Evolutionary conservation across 2,113 vertebrate species (phyloP), one percentile per base, ranked within the genome.

Genomic region (Cynoglossus semilaevis): DNA sequence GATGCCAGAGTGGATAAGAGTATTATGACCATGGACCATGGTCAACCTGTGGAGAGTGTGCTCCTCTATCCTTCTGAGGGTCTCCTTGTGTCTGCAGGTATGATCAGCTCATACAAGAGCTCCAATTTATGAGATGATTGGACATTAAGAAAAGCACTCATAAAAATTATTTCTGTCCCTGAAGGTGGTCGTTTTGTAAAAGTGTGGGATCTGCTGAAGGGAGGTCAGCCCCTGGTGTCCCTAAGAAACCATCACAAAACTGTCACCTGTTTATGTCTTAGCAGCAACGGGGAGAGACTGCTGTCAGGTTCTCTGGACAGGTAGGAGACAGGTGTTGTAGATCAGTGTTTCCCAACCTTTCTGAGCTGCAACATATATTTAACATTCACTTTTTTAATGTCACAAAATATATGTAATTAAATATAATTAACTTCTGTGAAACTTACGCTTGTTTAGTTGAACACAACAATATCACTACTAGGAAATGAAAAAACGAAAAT

Each of bases 221-320:
- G 96, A 0, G 97, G 97, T 34, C 96, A 98, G 18, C 87, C 94
- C 38, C 84, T 99, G 1, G 94, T 95, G 48, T 98, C 95, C 34
- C 85, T 99, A 81, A 98, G 89, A 86, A 97, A 98, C 87, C 96
- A 99, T 70, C 96, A 99, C 83, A 99, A 99, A 88, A 99, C 96
- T 0, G 94, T 99, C 59, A 99, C 96, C 0, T 92, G 90, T 70
- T 88, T 98, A 55, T 94, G 91, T 87, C 88, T 99, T 63, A 94
- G 92, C 86, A 93, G 91, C 78, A 94, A 91, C 3, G 93, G 94
- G n/a, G 92, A 96, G 77, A 93, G 95, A 56, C 83, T 99, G 18
- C 85, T 99, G 45, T 96, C 96, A 15, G 96, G 90, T 29, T 99
- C 97, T 15, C 68, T 99, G 67, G 97, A 99, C 87, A 93, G 97